Base-by-base conservation (phyloP, 2,113 vertebrate species). In the Deroptyus accipitrinus region DNA sequence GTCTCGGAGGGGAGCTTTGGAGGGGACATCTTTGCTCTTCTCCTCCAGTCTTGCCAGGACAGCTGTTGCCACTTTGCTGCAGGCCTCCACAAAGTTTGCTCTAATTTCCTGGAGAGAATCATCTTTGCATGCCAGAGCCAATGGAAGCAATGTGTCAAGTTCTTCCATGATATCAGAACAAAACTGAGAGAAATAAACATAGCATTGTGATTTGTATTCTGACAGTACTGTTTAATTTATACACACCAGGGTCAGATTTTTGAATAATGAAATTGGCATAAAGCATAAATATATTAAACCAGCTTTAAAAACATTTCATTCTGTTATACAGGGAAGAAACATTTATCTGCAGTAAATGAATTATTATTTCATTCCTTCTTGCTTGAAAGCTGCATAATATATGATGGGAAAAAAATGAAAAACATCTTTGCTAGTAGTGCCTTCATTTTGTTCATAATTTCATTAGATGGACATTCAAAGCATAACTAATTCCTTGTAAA, bases 121-220 rank as follows among this genome's bases (percentile, higher is more conserved):
- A 89, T 98, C 98, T 87, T 97, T 97, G 98, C 98, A 99, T 77
- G 98, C 98, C 96, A 98, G 95, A 91, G 99, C 99, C 97, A 99
- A 93, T 55, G 99, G 99, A 94, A 99, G 98, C 88, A 99, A 97
- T 80, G 97, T 97, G 97, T 99, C 99, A 79, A 99, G 97, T 94
- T 99, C 98, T 94, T 98, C 98, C 97, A 98, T 95, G 97, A 99
- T 97, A 83, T 98, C 98, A 97, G 96, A 98, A 97, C 99, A 99
- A 98, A 99, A 99, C 99, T 99, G 97, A 80, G 83, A 94, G 82
- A 97, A 97, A 97, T 77, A 98, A 97, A 97, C 14, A 70, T 77
- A 68, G 83, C 37, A 89, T 86, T 57, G 92, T 97, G 98, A 97
- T 96, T 97, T 96, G 90, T 92, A 83, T 66, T 94, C 95, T 97